Conservation (phyloP, 2,888 invertebrate genomes). For the Tinea semifulvella region DNA sequence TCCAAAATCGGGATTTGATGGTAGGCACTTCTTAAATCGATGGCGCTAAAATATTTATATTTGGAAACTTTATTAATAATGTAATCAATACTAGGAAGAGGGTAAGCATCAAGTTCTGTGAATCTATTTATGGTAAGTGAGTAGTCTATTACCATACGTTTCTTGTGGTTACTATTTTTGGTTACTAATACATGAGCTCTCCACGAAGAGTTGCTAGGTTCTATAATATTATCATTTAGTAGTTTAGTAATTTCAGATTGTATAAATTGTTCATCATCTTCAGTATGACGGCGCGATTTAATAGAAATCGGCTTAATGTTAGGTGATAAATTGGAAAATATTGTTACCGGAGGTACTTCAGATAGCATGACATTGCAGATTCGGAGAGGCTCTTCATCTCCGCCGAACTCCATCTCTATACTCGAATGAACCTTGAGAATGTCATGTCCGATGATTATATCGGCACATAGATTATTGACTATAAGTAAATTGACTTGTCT, state of each 20-base stretch:
- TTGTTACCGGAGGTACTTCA: not conserved
- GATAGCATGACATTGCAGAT: no score
- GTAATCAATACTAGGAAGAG: not conserved
- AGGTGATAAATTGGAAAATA: not conserved
- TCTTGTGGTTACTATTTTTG: not conserved
- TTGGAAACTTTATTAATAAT: not conserved
- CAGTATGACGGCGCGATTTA: not conserved
- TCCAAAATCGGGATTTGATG: constrained; percentile 6
- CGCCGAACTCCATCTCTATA: no score
- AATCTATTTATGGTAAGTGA: constrained; percentile 2
- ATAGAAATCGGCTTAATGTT: not conserved
- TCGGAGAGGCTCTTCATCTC: no score
- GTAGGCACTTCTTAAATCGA: not conserved
- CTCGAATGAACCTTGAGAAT: no score
- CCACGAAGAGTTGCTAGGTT: constrained; percentile 9
- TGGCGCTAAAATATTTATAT: not conserved
- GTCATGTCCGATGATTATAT: no score
- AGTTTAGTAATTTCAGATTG: not conserved
- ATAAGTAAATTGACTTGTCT: no score
- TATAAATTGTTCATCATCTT: not conserved
- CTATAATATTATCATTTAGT: not conserved
- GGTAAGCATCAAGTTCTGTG: constrained; percentile 10
- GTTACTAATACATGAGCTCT: constrained; percentile 1
- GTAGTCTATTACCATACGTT: not conserved
- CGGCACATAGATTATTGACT: no score